Percentiles rank a stretch among this genome's conserved stretches.
Conservation (phyloP, 2,113 vertebrate genomes). For the human region DNA sequence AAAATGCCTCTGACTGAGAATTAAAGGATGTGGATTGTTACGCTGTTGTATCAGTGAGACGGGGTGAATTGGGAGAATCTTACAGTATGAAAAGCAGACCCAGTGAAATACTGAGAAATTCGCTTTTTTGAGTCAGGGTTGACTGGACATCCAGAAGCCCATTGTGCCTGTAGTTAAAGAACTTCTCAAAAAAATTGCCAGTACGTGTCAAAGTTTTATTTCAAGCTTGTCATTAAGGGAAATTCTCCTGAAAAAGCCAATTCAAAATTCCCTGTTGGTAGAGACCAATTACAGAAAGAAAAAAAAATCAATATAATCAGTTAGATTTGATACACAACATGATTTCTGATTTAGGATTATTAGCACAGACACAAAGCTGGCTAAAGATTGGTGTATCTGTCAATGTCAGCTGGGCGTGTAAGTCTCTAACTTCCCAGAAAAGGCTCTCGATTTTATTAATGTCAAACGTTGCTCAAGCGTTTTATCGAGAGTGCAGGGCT, state of each 20-base stretch:
- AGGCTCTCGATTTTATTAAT: neutral
- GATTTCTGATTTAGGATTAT: neutral
- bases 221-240: neutral
- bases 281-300: neutral
- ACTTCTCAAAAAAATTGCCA: neutral
- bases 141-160: neutral
- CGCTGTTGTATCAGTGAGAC: neutral
- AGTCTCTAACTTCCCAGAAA: neutral
- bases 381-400: neutral
- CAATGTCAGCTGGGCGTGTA: neutral
- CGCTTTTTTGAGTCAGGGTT: neutral
- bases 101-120: neutral
- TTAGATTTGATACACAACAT: neutral
- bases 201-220: neutral
- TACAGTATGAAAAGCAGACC: neutral
- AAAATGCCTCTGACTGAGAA: neutral
- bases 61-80: neutral
- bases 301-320: neutral
- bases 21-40: neutral
- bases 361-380: neutral
- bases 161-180: neutral
- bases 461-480: neutral
- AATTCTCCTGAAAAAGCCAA: neutral
- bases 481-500: neutral
- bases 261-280: neutral